Percentiles rank a stretch among this genome's conserved stretches.
Evolutionary conservation across 2,797 vertebrate species (phyloP).

Genomic region (Pseudomugil tenellus): DNA sequence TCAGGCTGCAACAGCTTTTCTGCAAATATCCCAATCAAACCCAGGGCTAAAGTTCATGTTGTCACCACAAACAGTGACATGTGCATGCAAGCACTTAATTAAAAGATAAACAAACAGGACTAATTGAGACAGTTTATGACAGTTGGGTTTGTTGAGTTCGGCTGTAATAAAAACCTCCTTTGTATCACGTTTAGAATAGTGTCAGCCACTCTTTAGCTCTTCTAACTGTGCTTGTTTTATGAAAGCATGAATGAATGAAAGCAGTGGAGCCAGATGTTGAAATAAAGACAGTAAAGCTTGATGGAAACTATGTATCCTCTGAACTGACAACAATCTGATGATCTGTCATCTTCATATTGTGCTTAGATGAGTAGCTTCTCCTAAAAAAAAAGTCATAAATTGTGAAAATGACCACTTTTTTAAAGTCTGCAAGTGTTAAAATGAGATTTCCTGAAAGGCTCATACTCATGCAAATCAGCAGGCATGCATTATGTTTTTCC

Average conservation of each 20-base stretch:
- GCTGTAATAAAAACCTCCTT: slow-evolving; percentile 17
- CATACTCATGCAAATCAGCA: slow-evolving; percentile 26
- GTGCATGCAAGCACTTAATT: slow-evolving; percentile 4
- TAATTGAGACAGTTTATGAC: slow-evolving; percentile 23
- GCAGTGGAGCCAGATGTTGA: slow-evolving; percentile 18
- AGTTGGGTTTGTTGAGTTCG: slow-evolving; percentile 25
- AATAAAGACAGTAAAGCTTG: slow-evolving; percentile 12
- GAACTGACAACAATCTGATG: slow-evolving; percentile 22
- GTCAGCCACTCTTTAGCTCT: not conserved
- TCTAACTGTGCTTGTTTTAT: slow-evolving; percentile 1
- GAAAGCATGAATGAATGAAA: not conserved
- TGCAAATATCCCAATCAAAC: slow-evolving; percentile 46
- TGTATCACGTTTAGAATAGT: slow-evolving; percentile 8
- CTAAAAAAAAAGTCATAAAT: slow-evolving; percentile 22
- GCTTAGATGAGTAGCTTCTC: slow-evolving; percentile 44
- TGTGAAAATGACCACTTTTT: slow-evolving; percentile 6
- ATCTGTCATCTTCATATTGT: slow-evolving; percentile 47
- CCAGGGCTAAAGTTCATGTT: slow-evolving; percentile 25
- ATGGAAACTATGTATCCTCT: slow-evolving; percentile 28
- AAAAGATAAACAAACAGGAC: slow-evolving; percentile 5
- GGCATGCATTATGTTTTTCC: slow-evolving; percentile 9
- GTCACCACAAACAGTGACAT: slow-evolving; percentile 13
- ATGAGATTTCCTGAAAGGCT: slow-evolving; percentile 19
- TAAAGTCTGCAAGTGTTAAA: slow-evolving; percentile 12
- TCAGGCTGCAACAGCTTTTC: slow-evolving; percentile 50